A percentile compares a stretch with the other conserved stretches of the same genome.
Evolutionary conservation across 2,113 vertebrate species (phyloP).

Genomic region (Piprites chloris): DNA sequence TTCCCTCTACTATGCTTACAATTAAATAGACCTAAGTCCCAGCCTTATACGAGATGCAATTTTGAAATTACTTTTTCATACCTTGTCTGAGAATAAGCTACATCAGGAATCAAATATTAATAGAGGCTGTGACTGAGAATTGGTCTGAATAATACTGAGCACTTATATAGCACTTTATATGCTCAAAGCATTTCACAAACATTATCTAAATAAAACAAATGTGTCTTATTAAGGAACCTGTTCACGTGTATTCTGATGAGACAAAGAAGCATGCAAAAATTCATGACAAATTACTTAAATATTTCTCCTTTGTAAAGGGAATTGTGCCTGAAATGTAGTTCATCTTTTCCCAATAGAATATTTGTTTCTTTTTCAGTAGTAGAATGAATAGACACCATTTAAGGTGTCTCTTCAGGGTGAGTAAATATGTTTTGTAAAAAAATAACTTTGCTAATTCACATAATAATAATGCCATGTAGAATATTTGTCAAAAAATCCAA

Average conservation of each 20-base stretch:
- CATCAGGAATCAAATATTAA: background rate
- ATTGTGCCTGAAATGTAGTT: background rate
- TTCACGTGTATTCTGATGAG: background rate
- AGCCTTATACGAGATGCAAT: background rate
- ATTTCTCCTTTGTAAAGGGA: background rate
- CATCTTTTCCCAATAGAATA: background rate
- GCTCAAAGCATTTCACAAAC: background rate
- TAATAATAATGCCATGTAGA: too few species aligned
- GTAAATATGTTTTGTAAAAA: background rate
- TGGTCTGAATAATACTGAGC: background rate
- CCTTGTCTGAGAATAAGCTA: background rate
- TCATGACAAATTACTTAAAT: slow-evolving; percentile 16
- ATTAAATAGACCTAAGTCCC: background rate
- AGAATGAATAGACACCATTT: background rate
- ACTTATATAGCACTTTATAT: background rate
- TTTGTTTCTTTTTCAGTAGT: slow-evolving; percentile 21
- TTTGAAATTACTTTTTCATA: background rate
- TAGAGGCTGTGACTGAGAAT: background rate
- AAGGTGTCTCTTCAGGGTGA: background rate
- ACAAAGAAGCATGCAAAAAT: background rate
- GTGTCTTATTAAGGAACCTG: background rate
- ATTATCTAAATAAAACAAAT: slow-evolving; percentile 11
- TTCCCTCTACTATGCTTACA: background rate
- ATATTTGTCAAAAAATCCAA: background rate
- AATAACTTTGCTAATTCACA: background rate